Percentiles rank a stretch among this genome's conserved stretches.
Evolutionary conservation across 2,888 invertebrate species (phyloP).

Genomic region (Hybos culiciformis): DNA sequence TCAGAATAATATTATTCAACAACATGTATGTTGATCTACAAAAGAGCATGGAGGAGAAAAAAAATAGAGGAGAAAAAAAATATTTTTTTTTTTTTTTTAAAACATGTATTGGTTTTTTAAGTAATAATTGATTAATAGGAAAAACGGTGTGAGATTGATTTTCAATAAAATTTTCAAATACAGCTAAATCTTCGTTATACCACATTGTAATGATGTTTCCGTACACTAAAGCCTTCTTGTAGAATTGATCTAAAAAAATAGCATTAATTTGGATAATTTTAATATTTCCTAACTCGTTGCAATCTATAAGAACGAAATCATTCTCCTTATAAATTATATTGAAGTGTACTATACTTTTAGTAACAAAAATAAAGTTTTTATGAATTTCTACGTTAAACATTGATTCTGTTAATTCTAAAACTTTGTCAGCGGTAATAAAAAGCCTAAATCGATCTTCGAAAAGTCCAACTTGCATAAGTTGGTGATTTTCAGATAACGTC

Average conservation of each 20-base stretch:
- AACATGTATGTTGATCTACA: too few relatives aligned
- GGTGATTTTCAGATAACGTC: constrained; percentile 1
- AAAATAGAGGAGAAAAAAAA: background rate
- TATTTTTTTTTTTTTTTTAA: background rate
- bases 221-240: background rate
- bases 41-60: too few relatives aligned
- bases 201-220: background rate
- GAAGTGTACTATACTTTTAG: background rate
- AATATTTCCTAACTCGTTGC: background rate
- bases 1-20: too few relatives aligned
- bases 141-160: background rate
- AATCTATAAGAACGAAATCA: background rate
- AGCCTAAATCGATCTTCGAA: constrained; percentile 2
- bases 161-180: background rate
- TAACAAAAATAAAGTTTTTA: background rate
- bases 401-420: background rate
- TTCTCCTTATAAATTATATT: constrained; percentile 1
- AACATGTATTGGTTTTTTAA: background rate
- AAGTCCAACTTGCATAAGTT: constrained; percentile 1
- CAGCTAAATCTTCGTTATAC: background rate
- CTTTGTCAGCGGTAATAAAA: background rate
- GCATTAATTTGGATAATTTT: background rate
- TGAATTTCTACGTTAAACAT: constrained; percentile 1
- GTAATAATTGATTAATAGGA: background rate
- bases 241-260: background rate